Evolutionary conservation across 2,113 vertebrate genomes (phyloP).

Genomic region (Mobula birostris): DNA sequence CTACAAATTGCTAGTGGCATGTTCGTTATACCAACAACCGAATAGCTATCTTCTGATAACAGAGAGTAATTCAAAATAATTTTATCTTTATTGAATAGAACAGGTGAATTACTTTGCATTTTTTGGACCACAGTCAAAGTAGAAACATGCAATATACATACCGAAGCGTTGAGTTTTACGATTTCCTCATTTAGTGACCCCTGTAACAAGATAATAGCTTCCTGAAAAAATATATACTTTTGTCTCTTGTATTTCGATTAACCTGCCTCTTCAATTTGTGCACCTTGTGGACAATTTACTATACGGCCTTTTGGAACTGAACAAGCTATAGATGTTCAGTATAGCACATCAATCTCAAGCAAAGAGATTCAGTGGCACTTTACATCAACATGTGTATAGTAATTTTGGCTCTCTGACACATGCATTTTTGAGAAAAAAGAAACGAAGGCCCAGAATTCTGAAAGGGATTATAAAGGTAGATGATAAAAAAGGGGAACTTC

Average conservation of each 20-base stretch:
- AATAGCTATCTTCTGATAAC: background rate
- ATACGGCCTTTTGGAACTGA: background rate
- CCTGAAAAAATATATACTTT: background rate
- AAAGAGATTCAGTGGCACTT: background rate
- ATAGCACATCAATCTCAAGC: background rate
- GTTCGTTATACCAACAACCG: background rate
- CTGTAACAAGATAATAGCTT: background rate
- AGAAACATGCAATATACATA: background rate
- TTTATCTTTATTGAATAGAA: background rate
- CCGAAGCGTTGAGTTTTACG: background rate
- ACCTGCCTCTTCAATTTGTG: background rate
- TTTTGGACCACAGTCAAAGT: slow-evolving; percentile 2
- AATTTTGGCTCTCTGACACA: background rate
- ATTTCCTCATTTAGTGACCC: background rate
- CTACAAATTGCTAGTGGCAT: background rate
- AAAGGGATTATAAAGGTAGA: background rate
- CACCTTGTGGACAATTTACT: no score
- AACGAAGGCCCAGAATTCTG: background rate
- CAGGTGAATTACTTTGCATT: background rate
- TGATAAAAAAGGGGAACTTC: background rate
- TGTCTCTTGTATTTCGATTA: background rate
- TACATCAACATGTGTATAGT: background rate
- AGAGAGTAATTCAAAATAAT: background rate
- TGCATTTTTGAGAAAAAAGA: background rate
- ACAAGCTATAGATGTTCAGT: background rate